Base-by-base conservation (phyloP, 2,113 vertebrate genomes). In the Hypocryptadius cinnamomeus region DNA sequence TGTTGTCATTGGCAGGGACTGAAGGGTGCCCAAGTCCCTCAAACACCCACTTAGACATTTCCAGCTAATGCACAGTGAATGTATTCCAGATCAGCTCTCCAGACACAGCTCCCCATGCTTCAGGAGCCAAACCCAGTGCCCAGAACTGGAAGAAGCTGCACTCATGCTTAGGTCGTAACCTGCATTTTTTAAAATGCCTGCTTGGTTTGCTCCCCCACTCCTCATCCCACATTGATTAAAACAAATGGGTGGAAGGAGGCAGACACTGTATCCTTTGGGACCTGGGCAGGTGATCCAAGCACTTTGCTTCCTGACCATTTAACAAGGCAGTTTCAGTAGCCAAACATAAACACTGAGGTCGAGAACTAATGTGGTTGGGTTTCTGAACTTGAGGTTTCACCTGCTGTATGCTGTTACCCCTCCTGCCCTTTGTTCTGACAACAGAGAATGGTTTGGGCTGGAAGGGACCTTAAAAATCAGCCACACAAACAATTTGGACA, bases 191-290 rank as follows among this genome's bases (percentile, higher is more conserved):
- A 47, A 86, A 47, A 42, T 16, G 15, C 3, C 20, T 42, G 4
- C 8, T 40, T 31, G 16, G 0, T 5, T 60, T 69, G 35, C 28
- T 2, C 20, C 3, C 27, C 28, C 2, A 27, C 5, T 6, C 15
- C 23, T 60, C 37, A 47, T 14, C 20, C 57, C 27, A 16, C 18
- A 20, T 0, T 28, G 51, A 45, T 30, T 1, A 50, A 40, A 84
- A 66, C 11, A 42, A 23, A 12, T 2, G 21, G 11, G 6, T 37
- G 42, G 31, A 48, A 61, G 12, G 22, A 64, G 18, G 37, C 35
- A 71, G 54, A 28, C 4, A 3, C 17, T 15, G 13, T 14, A 68
- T 47, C 73, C 53, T 50, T 27, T 21, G 31, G 31, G 50, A 73
- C 7, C 5, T 31, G 1, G 3, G 50, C 37, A 77, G 42, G 59